Conservation (phyloP, 2,797 vertebrate genomes). For the Lutjanus argentimaculatus region DNA sequence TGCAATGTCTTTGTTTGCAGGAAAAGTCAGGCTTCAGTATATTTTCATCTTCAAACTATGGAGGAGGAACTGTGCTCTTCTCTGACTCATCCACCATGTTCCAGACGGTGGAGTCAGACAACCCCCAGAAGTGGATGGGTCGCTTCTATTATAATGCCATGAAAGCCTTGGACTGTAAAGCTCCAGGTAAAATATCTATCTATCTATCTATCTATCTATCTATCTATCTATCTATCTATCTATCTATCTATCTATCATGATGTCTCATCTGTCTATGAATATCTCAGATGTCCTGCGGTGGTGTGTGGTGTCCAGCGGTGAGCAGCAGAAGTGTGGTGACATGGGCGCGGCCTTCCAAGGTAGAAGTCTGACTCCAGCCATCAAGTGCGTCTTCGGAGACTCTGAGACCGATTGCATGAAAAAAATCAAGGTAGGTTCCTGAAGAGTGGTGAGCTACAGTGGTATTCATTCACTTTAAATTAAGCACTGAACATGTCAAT, state of each 20-base stretch:
- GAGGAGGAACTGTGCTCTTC: conserved; percentile 89
- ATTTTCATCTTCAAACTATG: conserved; percentile 87
- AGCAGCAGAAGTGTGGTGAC: conserved; percentile 92
- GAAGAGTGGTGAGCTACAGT: neutral
- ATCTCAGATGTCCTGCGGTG: conserved; percentile 87
- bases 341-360: conserved; percentile 89
- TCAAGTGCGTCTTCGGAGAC: conserved; percentile 89
- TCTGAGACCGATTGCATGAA: conserved; percentile 90
- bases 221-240: neutral
- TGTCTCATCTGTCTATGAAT: conserved; percentile 59
- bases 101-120: conserved; percentile 74
- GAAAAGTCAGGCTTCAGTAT: conserved; percentile 86
- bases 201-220: neutral
- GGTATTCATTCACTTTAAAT: neutral
- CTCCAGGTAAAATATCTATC: conserved; percentile 78
- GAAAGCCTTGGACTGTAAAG: conserved; percentile 89
- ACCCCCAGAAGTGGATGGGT: conserved; percentile 91
- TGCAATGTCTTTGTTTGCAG: conserved; percentile 49
- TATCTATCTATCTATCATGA: neutral
- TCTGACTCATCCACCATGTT: conserved; percentile 87
- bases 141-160: conserved; percentile 85
- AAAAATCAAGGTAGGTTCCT: conserved; percentile 82
- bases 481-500: neutral
- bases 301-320: conserved; percentile 90
- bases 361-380: conserved; percentile 85